These are phyloP conservation scores for Drosophila sp. DNA, from an alignment of 1,140 invertebrate genomes.

Conservation along the genomic window DNA sequence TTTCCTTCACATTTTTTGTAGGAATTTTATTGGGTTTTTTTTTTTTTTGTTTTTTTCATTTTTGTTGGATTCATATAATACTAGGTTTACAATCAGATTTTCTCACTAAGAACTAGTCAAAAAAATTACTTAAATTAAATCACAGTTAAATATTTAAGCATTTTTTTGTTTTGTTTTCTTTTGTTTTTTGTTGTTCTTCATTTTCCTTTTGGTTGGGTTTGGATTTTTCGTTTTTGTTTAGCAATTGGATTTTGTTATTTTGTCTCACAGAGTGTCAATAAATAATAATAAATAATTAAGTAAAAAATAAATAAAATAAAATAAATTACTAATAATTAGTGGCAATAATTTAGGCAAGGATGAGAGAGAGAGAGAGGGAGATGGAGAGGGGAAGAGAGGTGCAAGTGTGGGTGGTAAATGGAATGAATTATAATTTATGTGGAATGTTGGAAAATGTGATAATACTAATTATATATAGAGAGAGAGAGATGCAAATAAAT, in stretches of 20 bases:
- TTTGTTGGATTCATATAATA: slow-evolving; percentile 38
- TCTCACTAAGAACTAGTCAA: slow-evolving; percentile 66
- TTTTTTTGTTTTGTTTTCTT: slow-evolving; percentile 56
- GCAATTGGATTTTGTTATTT: neutral
- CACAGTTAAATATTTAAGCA: slow-evolving; percentile 71
- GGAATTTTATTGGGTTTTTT: slow-evolving; percentile 11
- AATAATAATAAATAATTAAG: slow-evolving; percentile 46
- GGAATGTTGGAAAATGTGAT: slow-evolving; percentile 16
- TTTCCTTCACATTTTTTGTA: slow-evolving; percentile 32
- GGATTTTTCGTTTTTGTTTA: neutral
- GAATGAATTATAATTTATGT: slow-evolving; percentile 18
- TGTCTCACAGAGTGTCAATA: slow-evolving; percentile 21
- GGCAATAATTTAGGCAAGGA: slow-evolving; percentile 27
- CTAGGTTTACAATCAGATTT: slow-evolving; percentile 28
- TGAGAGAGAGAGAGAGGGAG: neutral
- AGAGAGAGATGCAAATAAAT: slow-evolving; percentile 32
- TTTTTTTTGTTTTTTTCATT: slow-evolving; percentile 1
- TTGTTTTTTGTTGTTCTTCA: slow-evolving; percentile 10
- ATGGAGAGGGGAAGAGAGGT: neutral
- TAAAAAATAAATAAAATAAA: slow-evolving; percentile 37
- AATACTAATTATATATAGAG: slow-evolving; percentile 32
- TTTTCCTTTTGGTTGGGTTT: neutral
- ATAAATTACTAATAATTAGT: slow-evolving; percentile 48
- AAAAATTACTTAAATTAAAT: slow-evolving; percentile 81
- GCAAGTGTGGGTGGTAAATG: neutral